A percentile compares a stretch with the other conserved stretches of the same genome.
Evolutionary conservation across 2,113 vertebrate species (phyloP).

Genomic region (Chloropsis cyanopogon): DNA sequence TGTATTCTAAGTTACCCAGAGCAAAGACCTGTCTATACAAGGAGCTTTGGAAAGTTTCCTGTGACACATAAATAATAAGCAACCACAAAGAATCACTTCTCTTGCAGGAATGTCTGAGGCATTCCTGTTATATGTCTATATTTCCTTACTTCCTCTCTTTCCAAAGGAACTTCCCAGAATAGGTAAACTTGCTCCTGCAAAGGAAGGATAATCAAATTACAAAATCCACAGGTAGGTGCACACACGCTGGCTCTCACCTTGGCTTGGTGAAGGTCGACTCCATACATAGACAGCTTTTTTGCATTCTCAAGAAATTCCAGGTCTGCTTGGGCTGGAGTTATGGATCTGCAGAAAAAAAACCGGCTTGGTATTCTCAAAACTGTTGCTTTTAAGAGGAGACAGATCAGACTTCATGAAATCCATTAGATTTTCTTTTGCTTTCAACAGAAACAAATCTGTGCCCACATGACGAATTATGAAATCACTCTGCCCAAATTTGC

Average conservation of each 20-base stretch:
- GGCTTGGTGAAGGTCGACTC: conserved; percentile 94
- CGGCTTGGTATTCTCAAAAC: neutral
- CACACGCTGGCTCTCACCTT: conserved; percentile 75
- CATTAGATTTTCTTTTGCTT: neutral
- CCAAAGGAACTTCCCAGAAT: neutral
- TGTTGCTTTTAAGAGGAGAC: neutral
- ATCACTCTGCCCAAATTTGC: neutral
- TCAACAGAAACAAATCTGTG: neutral
- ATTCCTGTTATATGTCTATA: neutral
- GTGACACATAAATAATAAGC: neutral
- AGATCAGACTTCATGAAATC: neutral
- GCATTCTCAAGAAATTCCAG: conserved; percentile 97
- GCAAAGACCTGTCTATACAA: neutral
- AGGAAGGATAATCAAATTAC: neutral
- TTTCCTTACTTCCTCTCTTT: neutral
- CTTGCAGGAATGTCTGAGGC: neutral
- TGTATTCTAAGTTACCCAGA: neutral
- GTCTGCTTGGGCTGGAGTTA: conserved; percentile 96
- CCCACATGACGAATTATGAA: neutral
- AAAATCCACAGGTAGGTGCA: neutral
- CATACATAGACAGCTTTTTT: conserved; percentile 98
- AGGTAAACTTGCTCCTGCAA: neutral
- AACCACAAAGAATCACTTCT: neutral
- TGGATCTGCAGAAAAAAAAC: conserved; percentile 76
- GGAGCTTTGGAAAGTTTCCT: neutral